Conservation (phyloP, 2,113 vertebrate species). For the Pipa parva region DNA sequence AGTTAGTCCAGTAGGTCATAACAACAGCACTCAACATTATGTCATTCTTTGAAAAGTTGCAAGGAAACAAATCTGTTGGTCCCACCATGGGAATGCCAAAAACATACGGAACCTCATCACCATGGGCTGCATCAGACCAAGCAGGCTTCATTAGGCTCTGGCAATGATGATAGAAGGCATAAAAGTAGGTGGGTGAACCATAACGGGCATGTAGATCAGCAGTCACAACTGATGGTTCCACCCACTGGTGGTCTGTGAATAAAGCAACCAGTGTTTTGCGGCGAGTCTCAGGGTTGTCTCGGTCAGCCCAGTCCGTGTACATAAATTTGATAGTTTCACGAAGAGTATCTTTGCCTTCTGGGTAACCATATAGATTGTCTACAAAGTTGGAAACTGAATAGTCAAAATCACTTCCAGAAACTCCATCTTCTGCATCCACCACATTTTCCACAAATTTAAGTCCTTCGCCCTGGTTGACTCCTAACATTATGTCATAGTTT, state of each 20-base stretch:
- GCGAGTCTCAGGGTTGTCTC: conserved; percentile 93
- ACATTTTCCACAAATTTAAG: conserved; percentile 96
- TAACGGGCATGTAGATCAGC: conserved; percentile 95
- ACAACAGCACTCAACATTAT: conserved; percentile 97
- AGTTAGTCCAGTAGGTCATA: conserved; percentile 99
- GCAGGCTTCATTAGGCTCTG: conserved; percentile 98
- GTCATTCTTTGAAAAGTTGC: conserved; percentile 98
- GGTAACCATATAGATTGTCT: conserved; percentile 95
- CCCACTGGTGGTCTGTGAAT: conserved; percentile 98
- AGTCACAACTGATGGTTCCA: conserved; percentile 93
- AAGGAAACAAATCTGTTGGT: conserved; percentile 94
- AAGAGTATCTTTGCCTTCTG: conserved; percentile 93
- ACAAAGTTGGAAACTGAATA: conserved; percentile 97
- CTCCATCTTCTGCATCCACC: conserved; percentile 93
- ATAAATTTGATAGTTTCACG: conserved; percentile 98
- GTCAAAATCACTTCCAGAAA: conserved; percentile 96
- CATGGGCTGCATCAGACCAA: conserved; percentile 95
- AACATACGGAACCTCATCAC: conserved; percentile 96
- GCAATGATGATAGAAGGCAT: conserved; percentile 98
- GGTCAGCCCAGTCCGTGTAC: conserved; percentile 98
- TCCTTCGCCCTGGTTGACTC: conserved; percentile 96
- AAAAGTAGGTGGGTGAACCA: conserved; percentile 95
- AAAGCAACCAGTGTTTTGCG: conserved; percentile 95
- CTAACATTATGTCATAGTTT: conserved; percentile 98
- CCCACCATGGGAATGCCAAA: conserved; percentile 97